Evolutionary conservation across 2,113 vertebrate genomes (phyloP).

Genomic region (Anser brachyrhynchus): DNA sequence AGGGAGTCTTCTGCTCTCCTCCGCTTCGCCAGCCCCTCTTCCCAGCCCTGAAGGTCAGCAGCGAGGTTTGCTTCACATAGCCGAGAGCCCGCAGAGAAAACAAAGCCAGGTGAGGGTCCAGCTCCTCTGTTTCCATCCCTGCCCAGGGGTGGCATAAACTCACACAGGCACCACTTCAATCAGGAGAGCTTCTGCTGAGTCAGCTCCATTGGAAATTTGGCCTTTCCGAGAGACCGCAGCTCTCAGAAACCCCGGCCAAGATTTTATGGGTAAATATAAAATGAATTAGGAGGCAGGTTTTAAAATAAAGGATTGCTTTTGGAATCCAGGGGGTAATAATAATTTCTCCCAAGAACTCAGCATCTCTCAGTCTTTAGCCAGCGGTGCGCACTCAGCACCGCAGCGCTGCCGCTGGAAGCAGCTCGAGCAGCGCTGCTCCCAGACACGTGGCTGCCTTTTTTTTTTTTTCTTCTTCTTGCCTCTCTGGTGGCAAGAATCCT

Average conservation of each 20-base stretch:
- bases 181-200: conserved; percentile 46
- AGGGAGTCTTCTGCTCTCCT: background rate
- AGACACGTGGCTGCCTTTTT: background rate
- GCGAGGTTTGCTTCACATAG: background rate
- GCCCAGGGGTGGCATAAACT: background rate
- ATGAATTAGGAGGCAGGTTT: conserved; percentile 26
- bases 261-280: conserved; percentile 41
- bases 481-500: background rate
- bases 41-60: background rate
- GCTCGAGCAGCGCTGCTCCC: background rate
- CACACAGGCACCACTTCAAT: background rate
- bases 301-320: conserved; percentile 41
- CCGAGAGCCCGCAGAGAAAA: background rate
- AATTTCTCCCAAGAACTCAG: background rate
- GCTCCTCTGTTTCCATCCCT: background rate
- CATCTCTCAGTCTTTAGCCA: conserved; percentile 5
- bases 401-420: rapidly evolving
- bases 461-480: background rate
- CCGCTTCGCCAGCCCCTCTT: background rate
- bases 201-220: conserved; percentile 49
- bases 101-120: background rate
- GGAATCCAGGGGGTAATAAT: background rate
- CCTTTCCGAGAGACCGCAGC: background rate
- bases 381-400: background rate
- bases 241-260: background rate